Evolutionary conservation across 2,888 invertebrate species (phyloP).

Genomic region (Gisinianus flammeolus): DNA sequence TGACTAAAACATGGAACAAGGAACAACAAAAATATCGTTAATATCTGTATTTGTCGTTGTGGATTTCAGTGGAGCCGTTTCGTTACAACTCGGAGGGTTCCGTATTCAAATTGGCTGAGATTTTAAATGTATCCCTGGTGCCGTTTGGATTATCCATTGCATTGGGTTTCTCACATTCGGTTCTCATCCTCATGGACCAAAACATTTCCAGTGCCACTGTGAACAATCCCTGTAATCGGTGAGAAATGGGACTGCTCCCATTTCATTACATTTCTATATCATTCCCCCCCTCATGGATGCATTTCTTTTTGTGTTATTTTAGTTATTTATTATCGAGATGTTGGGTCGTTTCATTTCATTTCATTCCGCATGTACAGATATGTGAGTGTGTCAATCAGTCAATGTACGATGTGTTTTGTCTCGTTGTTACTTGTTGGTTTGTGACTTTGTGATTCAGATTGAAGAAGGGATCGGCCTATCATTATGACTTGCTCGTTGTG

Average conservation of each 20-base stretch:
- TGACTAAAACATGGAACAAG: no score
- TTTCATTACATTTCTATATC: neutral
- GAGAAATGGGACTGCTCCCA: no score
- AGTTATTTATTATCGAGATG: no score
- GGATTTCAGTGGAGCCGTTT: slow-evolving; percentile 65
- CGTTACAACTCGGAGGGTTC: slow-evolving; percentile 62
- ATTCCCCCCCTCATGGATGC: no score
- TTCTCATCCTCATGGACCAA: slow-evolving; percentile 70
- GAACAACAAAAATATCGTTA: no score
- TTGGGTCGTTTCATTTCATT: no score
- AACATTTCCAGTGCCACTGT: slow-evolving; percentile 69
- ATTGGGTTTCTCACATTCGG: slow-evolving; percentile 67
- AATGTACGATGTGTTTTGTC: no score
- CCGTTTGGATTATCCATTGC: slow-evolving; percentile 65
- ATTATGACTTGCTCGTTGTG: slow-evolving; percentile 68
- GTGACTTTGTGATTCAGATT: slow-evolving; percentile 62
- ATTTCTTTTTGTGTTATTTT: no score
- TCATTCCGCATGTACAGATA: no score
- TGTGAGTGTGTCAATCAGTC: no score
- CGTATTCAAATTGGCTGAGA: slow-evolving; percentile 62
- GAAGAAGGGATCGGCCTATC: slow-evolving; percentile 68
- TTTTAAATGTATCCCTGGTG: slow-evolving; percentile 63
- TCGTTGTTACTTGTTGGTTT: slow-evolving; percentile 6
- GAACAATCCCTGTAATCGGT: slow-evolving; percentile 69
- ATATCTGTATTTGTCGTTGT: no score